Percentiles rank a stretch among this genome's conserved stretches.
phyloP scores from a whole-genome alignment of 2,113 vertebrate species.

The Uropsilus gracilis region DNA sequence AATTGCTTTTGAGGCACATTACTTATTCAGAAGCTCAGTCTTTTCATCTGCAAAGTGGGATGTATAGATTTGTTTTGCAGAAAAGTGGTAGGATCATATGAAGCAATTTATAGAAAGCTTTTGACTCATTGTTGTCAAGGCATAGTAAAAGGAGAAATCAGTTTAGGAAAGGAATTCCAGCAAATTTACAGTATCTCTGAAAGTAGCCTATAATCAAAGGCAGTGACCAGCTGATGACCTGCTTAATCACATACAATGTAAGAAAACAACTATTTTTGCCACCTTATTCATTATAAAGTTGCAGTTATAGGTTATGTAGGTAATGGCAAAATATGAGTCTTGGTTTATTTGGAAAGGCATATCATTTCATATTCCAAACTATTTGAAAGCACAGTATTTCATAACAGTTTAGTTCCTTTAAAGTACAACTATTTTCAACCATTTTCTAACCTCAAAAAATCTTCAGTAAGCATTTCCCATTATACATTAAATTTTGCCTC shows the following conservation, averaged over 20 bases:
- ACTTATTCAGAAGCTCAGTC: background rate
- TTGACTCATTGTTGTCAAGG: background rate
- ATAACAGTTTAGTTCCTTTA: slow-evolving; percentile 51
- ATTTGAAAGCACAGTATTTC: slow-evolving; percentile 39
- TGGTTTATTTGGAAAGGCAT: slow-evolving; percentile 51
- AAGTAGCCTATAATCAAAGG: background rate
- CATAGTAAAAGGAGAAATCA: background rate
- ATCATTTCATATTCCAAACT: slow-evolving; percentile 28
- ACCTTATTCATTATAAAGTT: slow-evolving; percentile 18
- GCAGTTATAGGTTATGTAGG: background rate
- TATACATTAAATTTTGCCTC: slow-evolving; percentile 55
- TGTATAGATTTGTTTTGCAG: background rate
- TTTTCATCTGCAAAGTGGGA: background rate
- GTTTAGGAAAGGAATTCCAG: background rate
- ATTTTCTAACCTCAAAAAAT: slow-evolving; percentile 43
- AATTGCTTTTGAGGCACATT: background rate
- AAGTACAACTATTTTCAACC: slow-evolving; percentile 46
- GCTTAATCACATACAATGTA: slow-evolving; percentile 19
- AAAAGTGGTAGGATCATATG: background rate
- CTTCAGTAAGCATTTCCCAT: slow-evolving; percentile 64
- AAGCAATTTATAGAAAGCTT: background rate
- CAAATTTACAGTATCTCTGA: background rate
- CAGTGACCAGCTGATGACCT: background rate
- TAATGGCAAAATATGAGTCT: background rate
- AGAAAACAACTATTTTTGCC: slow-evolving; percentile 54